Evolutionary conservation across 2,113 vertebrate species (phyloP), one percentile per base, ranked within the genome.

Genomic region (Stercorarius parasiticus): DNA sequence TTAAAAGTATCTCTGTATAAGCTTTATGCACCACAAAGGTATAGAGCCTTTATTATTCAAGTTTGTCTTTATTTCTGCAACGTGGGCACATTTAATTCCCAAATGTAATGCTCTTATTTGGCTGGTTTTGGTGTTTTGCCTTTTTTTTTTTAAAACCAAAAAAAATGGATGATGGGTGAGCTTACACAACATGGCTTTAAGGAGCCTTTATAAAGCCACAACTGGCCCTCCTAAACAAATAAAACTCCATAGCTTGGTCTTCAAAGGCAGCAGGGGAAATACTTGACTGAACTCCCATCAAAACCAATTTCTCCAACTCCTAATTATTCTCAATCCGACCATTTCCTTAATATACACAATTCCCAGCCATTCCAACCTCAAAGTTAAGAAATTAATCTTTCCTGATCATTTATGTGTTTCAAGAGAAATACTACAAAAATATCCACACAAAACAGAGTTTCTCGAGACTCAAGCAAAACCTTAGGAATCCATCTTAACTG

Each of bases 31-130:
- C 18, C 36, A 82, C 53, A 72, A 78, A 71, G 3, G 4, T 9
- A 1, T 5, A 84, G 21, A 73, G 25, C 2, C 9, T 70, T 55
- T 1, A 1, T 38, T 72, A 56, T 11, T 64, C 3, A 3, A 50
- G n/a, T 67, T 47, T 71, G 23, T 14, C 58, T 79, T 8, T 7
- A 23, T 32, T 84, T 79, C 47, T 76, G 73, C 22, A 74, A 56
- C 32, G n/a, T 78, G 4, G 38, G 29, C 59, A 47, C 11, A 67
- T 93, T 82, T 59, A 42, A 86, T 67, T 70, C 45, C 22, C 55
- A 86, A n/a, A 66, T 21, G 13, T 32, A 70, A 83, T 18, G 16
- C 1, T 34, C 27, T 86, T 61, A 9, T 1, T 56, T 38, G 23
- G 19, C 22, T 82, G n/a, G 36, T 17, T 58, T 70, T 27, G 10